phyloP scores from a whole-genome alignment of 1,140 invertebrate species.

The Hydropsyche tenuis region DNA sequence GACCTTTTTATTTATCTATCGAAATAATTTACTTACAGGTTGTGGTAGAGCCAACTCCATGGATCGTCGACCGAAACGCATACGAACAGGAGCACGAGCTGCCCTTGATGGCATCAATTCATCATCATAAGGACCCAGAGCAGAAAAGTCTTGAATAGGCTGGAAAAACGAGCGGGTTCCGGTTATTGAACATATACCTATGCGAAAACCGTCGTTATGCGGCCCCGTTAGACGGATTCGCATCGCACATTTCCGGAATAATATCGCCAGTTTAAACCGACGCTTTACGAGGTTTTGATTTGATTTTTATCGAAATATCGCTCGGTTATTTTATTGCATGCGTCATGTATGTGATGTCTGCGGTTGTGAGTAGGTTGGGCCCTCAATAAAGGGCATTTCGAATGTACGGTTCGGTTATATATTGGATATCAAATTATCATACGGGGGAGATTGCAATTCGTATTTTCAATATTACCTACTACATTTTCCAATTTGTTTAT shows the following conservation, averaged over 20 bases:
- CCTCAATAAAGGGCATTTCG: no score
- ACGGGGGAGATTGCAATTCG: no score
- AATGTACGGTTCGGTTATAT: no score
- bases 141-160: constrained; percentile 29
- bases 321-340: not conserved
- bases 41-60: constrained; percentile 60
- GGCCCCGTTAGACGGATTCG: no score
- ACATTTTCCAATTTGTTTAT: no score
- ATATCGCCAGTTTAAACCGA: no score
- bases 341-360: not conserved
- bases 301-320: not conserved
- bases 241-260: no score
- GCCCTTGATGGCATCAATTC: constrained; percentile 57
- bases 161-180: not conserved
- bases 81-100: constrained; percentile 59
- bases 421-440: no score
- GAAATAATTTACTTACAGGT: constrained; percentile 52
- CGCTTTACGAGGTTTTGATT: not conserved
- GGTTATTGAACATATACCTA: no score
- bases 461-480: no score
- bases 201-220: no score
- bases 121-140: constrained; percentile 49
- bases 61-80: constrained; percentile 61
- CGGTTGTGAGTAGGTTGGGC: no score
- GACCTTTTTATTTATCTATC: not conserved